A percentile compares a stretch with the other conserved stretches of the same genome.
phyloP scores from a whole-genome alignment of 1,140 invertebrate genomes.

The Spodoptera litura region DNA sequence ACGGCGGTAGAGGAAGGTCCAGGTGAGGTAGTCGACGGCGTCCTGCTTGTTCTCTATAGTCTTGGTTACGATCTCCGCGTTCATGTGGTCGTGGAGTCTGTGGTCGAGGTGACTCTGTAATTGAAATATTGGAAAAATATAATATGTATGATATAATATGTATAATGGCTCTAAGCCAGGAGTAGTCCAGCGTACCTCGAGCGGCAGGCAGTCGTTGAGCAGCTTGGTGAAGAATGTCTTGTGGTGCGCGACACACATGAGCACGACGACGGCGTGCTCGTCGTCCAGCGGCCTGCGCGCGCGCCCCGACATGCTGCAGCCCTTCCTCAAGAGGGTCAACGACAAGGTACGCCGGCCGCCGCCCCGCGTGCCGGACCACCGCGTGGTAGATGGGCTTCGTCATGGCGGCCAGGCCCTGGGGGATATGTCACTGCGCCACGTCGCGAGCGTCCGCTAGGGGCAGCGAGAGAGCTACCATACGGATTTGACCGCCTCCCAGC shows the following conservation, averaged over 20 bases:
- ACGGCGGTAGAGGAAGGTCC: conserved; percentile 99
- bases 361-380: conserved; percentile 94
- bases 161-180: too few species aligned
- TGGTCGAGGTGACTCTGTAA: conserved; percentile 90
- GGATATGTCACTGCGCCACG: too few species aligned
- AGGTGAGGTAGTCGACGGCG: conserved; percentile 99
- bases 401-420: conserved; percentile 97
- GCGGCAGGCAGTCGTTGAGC: conserved; percentile 98
- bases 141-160: too few species aligned
- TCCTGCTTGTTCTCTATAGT: conserved; percentile 99
- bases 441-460: too few species aligned
- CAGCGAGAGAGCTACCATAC: too few species aligned
- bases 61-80: conserved; percentile 99
- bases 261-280: conserved; percentile 97
- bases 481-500: too few species aligned
- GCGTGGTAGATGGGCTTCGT: conserved; percentile 98
- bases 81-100: conserved; percentile 99
- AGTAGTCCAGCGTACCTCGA: conserved; percentile 89
- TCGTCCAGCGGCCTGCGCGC: conserved; percentile 96
- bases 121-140: too few species aligned
- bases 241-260: conserved; percentile 98
- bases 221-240: conserved; percentile 99
- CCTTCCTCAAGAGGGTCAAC: conserved; percentile 94
- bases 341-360: conserved; percentile 94
- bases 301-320: conserved; percentile 97